Evolutionary conservation across 2,797 vertebrate species (phyloP), one percentile per base, ranked within the genome.

Genomic region (Syngnathus acus): DNA sequence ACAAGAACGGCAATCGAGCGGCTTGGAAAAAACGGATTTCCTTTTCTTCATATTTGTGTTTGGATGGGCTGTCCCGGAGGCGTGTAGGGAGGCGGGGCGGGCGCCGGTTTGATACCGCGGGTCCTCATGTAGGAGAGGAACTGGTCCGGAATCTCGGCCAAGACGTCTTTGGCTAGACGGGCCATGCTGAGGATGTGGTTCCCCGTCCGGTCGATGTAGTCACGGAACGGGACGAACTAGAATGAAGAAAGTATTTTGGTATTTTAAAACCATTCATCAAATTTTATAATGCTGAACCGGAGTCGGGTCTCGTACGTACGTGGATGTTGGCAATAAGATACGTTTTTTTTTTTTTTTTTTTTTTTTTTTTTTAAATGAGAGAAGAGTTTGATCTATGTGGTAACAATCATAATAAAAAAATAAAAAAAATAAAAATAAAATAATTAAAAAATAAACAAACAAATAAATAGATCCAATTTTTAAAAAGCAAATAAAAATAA

Each of bases 71-170:
- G 94, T 43, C 88, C 85, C 0, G 94, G 94, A 0, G 95, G 96
- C 0, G 94, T 95, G 73, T 98, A 98, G 0, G 97, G 95, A 10
- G 96, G 96, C 0, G 96, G 96, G 0, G 96, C 94, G 0, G 97
- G 96, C 0, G 87, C 92, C 2, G 97, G 97, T 86, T 97, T 98
- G 90, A 99, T 94, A 83, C 96, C 95, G 26, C 95, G 92, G 88
- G 94, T 95, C 78, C 92, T 92, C 96, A 98, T 99, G 84, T 98
- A 98, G 75, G 96, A 96, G 5, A 99, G 93, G 80, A 99, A 98
- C 87, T 99, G 97, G 83, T 99, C 96, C 0, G 97, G 97, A 72
- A 99, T 94, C 87, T 98, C 97, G 0, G 96, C 97, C 72, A 98
- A 76, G 40, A 99, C 96, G 42, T 98, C 97, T 76, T 98, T 98